Conservation (phyloP, 2,888 invertebrate species). For the Aromia moschata region DNA sequence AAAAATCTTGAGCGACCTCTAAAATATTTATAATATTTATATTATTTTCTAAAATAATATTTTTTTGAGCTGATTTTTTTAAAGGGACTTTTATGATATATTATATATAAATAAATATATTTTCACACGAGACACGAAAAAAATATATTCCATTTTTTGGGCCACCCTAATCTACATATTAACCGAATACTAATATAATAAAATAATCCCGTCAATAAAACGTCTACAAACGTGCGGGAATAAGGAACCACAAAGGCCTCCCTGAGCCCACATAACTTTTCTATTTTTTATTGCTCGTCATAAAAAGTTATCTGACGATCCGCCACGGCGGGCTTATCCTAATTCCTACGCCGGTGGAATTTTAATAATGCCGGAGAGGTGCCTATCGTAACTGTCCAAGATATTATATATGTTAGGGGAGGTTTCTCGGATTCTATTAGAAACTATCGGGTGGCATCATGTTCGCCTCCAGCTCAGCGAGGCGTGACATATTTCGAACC, state of each 20-base stretch:
- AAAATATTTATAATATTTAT: too few relatives aligned
- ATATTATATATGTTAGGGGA: conserved; percentile 21
- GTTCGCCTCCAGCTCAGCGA: conserved; percentile 32
- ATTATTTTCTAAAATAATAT: too few relatives aligned
- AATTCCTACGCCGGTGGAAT: conserved; percentile 8
- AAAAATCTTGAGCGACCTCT: too few relatives aligned
- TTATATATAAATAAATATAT: too few relatives aligned
- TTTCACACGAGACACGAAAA: too few relatives aligned
- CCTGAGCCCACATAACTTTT: background rate
- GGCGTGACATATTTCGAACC: conserved; percentile 41
- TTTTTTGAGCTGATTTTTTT: too few relatives aligned
- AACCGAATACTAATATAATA: too few relatives aligned
- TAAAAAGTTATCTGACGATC: background rate
- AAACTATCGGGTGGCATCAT: conserved; percentile 38
- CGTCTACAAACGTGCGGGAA: background rate
- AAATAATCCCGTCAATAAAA: background rate
- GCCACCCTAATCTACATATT: too few relatives aligned
- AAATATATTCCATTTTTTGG: too few relatives aligned
- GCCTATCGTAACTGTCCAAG: conserved; percentile 21
- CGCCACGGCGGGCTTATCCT: background rate
- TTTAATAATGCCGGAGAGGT: conserved; percentile 15
- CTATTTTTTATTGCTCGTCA: background rate
- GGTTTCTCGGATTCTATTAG: conserved; percentile 37
- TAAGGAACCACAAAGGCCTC: background rate
- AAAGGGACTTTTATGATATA: too few relatives aligned